Conservation (phyloP, 2,888 invertebrate genomes). For the Protodeltote pygarga region DNA sequence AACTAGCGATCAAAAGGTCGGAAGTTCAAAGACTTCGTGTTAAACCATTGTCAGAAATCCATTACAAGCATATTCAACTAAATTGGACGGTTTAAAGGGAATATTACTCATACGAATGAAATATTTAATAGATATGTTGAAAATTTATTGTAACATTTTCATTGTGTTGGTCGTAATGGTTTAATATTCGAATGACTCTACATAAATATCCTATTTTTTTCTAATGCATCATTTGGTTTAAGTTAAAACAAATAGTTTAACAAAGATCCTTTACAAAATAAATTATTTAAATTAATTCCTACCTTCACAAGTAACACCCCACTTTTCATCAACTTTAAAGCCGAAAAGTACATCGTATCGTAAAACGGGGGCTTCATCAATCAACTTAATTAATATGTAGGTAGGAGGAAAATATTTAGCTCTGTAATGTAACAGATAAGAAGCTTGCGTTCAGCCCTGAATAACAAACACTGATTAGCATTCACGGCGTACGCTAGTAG, state of each 20-base stretch:
- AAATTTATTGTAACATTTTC: no score
- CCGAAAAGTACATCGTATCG: conserved; percentile 40
- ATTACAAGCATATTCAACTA: no score
- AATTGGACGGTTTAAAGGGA: no score
- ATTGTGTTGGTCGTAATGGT: no score
- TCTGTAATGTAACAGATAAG: conserved; percentile 62
- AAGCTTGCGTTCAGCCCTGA: conserved; percentile 50
- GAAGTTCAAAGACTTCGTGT: no score
- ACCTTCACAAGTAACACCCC: conserved; percentile 23
- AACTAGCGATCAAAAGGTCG: no score
- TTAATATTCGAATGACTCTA: no score
- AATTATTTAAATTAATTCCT: conserved; percentile 32
- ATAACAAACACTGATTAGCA: conserved; percentile 58
- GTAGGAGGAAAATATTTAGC: conserved; percentile 59
- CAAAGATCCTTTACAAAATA: conserved; percentile 6
- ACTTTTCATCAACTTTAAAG: conserved; percentile 38
- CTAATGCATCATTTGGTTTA: no score
- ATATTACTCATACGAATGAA: no score
- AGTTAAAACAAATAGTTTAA: background rate
- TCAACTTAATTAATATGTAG: conserved; percentile 62
- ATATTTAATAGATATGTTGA: no score
- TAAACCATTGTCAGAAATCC: no score
- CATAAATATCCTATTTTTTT: no score
- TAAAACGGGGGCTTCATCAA: conserved; percentile 48
- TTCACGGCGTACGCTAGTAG: conserved; percentile 48